Evolutionary conservation across 1,140 invertebrate genomes (phyloP), one percentile per base, ranked within the genome.

Genomic region (Bombyx mandarina): DNA sequence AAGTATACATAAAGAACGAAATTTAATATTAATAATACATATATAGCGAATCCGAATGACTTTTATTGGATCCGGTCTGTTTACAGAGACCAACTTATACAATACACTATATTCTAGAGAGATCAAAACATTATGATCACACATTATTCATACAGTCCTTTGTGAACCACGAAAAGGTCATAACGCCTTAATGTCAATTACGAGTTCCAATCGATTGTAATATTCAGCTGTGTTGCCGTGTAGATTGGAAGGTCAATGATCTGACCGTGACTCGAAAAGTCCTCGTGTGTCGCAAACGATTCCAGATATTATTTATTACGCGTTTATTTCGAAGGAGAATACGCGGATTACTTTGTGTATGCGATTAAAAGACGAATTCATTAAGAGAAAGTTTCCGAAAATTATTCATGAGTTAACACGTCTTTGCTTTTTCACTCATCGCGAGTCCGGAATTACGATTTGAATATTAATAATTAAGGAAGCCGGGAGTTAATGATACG

Each of bases 391-490:
- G 22, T 56, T 56, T 48, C 26, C 18, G 12, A 54, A 56, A 79
- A 77, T 85, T 77, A 85, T 80, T 85, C 79, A 78, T 74, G 72
- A 80, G 66, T 67, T 72, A 78, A 81, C 73, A 82, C 77, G 82
- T 81, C 80, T 83, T 75, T 74, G 78, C 80, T 83, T 86, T 78
- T 82, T 83, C 82, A 67, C 69, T 77, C 58, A 60, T 67, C 71
- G 43, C 71, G 70, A 67, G 69, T 80, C 8, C 69, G 54, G 69
- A 76, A 79, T 80, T 77, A 80, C 70, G 78, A 82, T 86, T 86
- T 84, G 79, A 84, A 84, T 86, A 84, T 81, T 83, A 83, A 86
- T 86, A 84, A 82, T 83, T 58, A 60, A 48, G 52, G 55, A 63
- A 72, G 73, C 71, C 61, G 65, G 48, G 77, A 67, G 77, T 86